A percentile compares a stretch with the other conserved stretches of the same genome.
Evolutionary conservation across 1,140 invertebrate genomes (phyloP).

Genomic region (Mercenaria mercenaria): DNA sequence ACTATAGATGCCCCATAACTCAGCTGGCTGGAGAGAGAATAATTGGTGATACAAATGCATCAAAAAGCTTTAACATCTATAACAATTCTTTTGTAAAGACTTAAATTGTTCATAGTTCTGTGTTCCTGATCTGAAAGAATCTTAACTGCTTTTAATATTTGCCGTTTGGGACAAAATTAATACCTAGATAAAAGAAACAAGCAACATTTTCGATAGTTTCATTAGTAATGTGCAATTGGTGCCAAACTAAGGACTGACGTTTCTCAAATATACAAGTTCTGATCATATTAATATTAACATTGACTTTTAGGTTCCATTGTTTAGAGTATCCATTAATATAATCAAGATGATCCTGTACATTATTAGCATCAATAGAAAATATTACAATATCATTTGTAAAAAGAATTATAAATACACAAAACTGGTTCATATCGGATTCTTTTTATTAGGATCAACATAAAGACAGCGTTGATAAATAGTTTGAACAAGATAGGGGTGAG

Average conservation of each 20-base stretch:
- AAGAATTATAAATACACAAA: slow-evolving; percentile 49
- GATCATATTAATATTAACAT: slow-evolving; percentile 34
- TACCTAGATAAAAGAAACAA: background rate
- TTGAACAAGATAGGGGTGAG: background rate
- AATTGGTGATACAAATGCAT: slow-evolving; percentile 28
- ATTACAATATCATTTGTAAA: slow-evolving; percentile 42
- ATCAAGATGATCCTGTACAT: slow-evolving; percentile 14
- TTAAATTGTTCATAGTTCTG: background rate
- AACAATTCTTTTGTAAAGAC: background rate
- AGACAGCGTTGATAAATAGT: too few species aligned
- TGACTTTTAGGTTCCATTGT: slow-evolving; percentile 17
- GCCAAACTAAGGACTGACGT: background rate
- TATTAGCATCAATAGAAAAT: slow-evolving; percentile 32
- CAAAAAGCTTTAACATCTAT: slow-evolving; percentile 32
- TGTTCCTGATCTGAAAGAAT: background rate
- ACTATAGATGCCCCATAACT: slow-evolving; percentile 35
- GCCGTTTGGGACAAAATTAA: background rate
- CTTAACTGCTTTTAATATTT: background rate
- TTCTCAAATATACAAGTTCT: slow-evolving; percentile 41
- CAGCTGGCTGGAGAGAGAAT: slow-evolving; percentile 43
- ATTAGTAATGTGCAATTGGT: background rate
- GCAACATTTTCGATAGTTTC: background rate
- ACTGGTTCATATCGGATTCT: background rate
- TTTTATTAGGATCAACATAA: background rate
- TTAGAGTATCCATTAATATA: background rate